These are phyloP conservation scores for Coendou prehensilis DNA, from an alignment of 2,797 vertebrate species.

Conservation along the genomic window DNA sequence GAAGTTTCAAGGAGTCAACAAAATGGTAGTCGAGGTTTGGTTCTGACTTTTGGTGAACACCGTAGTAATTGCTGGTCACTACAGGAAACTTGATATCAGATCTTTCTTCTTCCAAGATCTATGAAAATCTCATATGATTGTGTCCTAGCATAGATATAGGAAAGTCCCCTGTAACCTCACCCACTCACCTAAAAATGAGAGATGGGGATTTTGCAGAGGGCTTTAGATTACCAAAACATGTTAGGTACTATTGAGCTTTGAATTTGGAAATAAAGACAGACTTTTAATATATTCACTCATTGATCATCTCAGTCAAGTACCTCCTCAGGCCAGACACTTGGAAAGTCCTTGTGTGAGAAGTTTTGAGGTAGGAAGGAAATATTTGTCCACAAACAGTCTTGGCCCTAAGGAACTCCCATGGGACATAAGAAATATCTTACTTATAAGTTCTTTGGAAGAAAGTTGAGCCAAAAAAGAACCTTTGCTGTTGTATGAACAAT, in stretches of 20 bases:
- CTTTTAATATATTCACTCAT: slow-evolving; percentile 4
- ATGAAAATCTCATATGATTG: not conserved
- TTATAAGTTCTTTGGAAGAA: not conserved
- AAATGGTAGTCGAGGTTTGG: not conserved
- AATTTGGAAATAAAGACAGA: slow-evolving; percentile 50
- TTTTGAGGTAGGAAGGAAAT: not conserved
- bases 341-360: not conserved
- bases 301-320: not conserved
- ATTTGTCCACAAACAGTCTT: not conserved
- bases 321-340: not conserved
- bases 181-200: not conserved
- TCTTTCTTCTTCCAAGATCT: not conserved
- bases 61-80: not conserved
- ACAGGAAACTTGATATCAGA: not conserved
- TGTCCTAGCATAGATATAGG: not conserved
- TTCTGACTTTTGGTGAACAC: not conserved
- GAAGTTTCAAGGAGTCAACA: not conserved
- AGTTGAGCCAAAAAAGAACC: slow-evolving; percentile 18
- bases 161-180: not conserved
- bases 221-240: not conserved
- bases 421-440: not conserved
- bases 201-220: not conserved
- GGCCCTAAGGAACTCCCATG: not conserved
- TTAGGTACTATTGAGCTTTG: not conserved
- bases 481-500: not conserved